Base-by-base conservation (phyloP, 2,797 vertebrate species). In the Chelmon rostratus region DNA sequence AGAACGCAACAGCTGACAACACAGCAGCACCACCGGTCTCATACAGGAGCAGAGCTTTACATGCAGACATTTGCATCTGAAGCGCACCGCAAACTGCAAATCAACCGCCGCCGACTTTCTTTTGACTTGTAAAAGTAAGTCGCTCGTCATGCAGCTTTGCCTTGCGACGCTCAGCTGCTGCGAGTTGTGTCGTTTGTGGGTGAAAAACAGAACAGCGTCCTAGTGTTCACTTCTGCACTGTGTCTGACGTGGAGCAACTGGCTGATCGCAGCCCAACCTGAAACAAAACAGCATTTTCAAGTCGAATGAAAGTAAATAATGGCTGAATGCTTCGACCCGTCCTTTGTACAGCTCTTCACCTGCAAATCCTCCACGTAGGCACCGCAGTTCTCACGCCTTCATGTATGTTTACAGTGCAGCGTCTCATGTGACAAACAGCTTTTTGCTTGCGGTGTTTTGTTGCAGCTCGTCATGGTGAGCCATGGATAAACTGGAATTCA, bases 51-150 rank as follows among this genome's bases (percentile, higher is more conserved):
- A n/a, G 0, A 33, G 57, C 9, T 46, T 31, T 7, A 57, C 53
- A 8, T 25, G 68, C 25, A 79, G 23, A 62, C 64, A 52, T 59
- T 35, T 61, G 63, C 73, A 71, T 73, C 38, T 63, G 35, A 81
- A 80, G 64, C 38, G 23, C 19, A 10, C 9, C 40, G 18, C 38
- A 68, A 53, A 54, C 40, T 10, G 46, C 65, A 78, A 76, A 84
- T 74, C 44, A 58, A 54, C 65, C 7, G 19, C 61, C 58, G 28
- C 31, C 0, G 58, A 70, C 64, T 78, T 59, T 65, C 67, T 63
- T 78, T 38, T 54, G 64, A 73, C 50, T 77, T 76, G 69, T 67
- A 69, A 83, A 83, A 83, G 79, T 56, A 79, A 68, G 73, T 58
- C 0, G 10, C 25, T 52, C 38, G 47, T 83, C 77, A 38, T 2